A percentile compares a stretch with the other conserved stretches of the same genome.
These are phyloP conservation scores for Mesorhabditis belari DNA, from an alignment of 2,888 invertebrate genomes.

Conservation along the genomic window DNA sequence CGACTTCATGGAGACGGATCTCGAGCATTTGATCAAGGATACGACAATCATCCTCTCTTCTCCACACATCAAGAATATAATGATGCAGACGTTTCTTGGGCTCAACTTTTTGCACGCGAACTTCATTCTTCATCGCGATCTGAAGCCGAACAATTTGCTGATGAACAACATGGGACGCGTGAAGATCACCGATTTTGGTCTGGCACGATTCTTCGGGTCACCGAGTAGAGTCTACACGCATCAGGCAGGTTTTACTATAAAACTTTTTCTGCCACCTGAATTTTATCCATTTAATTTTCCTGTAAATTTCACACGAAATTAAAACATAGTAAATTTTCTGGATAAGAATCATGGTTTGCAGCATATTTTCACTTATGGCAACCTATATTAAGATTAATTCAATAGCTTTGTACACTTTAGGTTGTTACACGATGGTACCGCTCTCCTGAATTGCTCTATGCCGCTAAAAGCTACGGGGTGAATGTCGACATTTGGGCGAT, in stretches of 20 bases:
- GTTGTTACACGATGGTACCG: slow-evolving; percentile 52
- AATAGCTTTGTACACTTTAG: slow-evolving; percentile 3
- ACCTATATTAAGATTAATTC: neutral
- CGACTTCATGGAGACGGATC: slow-evolving; percentile 98
- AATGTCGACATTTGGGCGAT: slow-evolving; percentile 98
- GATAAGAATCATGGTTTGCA: too few relatives aligned
- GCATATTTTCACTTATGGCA: too few relatives aligned
- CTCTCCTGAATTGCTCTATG: slow-evolving; percentile 82
- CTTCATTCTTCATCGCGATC: slow-evolving; percentile 94
- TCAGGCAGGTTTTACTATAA: slow-evolving; percentile 60
- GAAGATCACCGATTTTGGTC: slow-evolving; percentile 97
- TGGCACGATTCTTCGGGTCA: slow-evolving; percentile 93
- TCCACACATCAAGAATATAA: slow-evolving; percentile 88
- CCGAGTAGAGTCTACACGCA: slow-evolving; percentile 87
- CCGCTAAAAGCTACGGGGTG: slow-evolving; percentile 88
- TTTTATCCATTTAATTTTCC: too few relatives aligned
- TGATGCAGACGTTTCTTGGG: slow-evolving; percentile 86
- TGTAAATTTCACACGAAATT: too few relatives aligned
- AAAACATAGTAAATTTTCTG: too few relatives aligned
- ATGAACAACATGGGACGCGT: slow-evolving; percentile 83
- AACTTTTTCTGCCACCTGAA: too few relatives aligned
- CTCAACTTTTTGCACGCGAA: slow-evolving; percentile 87
- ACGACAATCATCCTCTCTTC: slow-evolving; percentile 77
- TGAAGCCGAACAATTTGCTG: slow-evolving; percentile 96
- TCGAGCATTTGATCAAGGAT: slow-evolving; percentile 69